Conservation (phyloP, 2,888 invertebrate species). For the Andrena bucephala region DNA sequence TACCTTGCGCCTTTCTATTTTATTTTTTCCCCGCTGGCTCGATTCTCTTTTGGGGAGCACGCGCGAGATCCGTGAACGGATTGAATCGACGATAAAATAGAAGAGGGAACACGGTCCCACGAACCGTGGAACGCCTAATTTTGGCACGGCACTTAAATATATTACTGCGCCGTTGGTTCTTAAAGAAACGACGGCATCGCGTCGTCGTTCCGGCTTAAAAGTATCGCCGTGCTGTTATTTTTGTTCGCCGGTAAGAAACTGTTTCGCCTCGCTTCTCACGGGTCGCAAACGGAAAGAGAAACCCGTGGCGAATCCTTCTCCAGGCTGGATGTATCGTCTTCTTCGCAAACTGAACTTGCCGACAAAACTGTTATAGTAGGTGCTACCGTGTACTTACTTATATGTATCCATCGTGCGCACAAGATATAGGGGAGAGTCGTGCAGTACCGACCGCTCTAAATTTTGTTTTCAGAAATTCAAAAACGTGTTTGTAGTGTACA, state of each 20-base stretch:
- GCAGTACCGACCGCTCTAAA: no score
- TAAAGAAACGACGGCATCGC: neutral
- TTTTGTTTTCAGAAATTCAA: no score
- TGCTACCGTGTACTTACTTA: no score
- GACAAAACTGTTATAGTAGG: neutral
- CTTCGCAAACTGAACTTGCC: neutral
- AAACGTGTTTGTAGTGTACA: no score
- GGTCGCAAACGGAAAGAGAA: neutral
- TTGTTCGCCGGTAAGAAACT: constrained; percentile 23
- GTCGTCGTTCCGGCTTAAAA: constrained; percentile 34
- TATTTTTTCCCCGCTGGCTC: constrained; percentile 1
- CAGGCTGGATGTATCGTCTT: neutral
- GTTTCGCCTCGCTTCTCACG: constrained; percentile 30
- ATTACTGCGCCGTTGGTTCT: constrained; percentile 23
- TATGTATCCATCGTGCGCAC: no score
- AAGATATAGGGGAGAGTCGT: no score
- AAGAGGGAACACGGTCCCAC: neutral
- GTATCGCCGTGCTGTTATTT: constrained; percentile 46
- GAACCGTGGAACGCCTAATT: constrained; percentile 27
- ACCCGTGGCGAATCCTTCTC: constrained; percentile 14
- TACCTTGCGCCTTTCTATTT: constrained; percentile 13
- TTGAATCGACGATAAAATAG: neutral
- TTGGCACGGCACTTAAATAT: constrained; percentile 19
- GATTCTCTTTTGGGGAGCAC: neutral
- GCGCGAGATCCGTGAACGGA: constrained; percentile 11